phyloP scores from a whole-genome alignment of 2,888 invertebrate species.

The Ophion slaviceki region DNA sequence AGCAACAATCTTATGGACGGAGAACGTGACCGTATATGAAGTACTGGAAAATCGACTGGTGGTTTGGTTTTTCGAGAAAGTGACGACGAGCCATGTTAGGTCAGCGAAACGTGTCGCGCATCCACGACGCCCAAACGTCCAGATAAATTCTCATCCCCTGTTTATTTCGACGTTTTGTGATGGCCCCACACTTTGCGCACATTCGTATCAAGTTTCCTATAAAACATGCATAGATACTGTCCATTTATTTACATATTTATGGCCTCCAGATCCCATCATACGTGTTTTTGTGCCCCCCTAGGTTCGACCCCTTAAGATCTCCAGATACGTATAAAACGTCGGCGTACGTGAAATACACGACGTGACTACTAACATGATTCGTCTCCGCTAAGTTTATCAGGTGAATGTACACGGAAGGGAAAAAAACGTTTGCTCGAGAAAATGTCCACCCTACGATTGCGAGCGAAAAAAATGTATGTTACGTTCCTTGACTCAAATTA shows the following conservation, averaged over 20 bases:
- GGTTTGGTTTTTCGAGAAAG: constrained; percentile 4
- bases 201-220: not conserved
- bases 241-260: constrained; percentile 23
- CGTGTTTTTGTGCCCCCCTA: not conserved
- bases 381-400: not conserved
- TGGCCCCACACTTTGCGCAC: not conserved
- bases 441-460: constrained; percentile 16
- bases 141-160: not conserved
- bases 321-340: not conserved
- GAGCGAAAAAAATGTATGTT: not conserved
- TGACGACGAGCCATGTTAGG: constrained; percentile 12
- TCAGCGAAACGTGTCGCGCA: constrained; percentile 52
- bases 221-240: not conserved
- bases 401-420: not conserved
- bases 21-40: constrained; percentile 37
- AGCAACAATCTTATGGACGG: constrained; percentile 24
- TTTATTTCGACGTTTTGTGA: not conserved
- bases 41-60: constrained; percentile 6
- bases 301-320: not conserved
- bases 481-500: constrained; percentile 18
- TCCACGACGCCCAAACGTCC: not conserved
- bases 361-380: not conserved
- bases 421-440: constrained; percentile 19
- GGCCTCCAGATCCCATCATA: not conserved
- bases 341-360: not conserved